Evolutionary conservation across 2,888 invertebrate genomes (phyloP), one percentile per base, ranked within the genome.

Genomic region (Liposcelis brunnea): DNA sequence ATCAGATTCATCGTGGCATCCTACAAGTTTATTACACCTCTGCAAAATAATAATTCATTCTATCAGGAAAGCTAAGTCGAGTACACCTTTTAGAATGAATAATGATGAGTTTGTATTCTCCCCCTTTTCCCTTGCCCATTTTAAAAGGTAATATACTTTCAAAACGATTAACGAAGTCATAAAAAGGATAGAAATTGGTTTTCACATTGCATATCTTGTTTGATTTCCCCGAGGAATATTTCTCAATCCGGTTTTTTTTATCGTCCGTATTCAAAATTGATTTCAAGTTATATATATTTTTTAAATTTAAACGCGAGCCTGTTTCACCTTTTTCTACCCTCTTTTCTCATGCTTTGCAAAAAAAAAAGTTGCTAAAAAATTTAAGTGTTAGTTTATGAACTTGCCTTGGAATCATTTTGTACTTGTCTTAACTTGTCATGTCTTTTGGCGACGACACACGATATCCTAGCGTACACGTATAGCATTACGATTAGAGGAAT

Each of bases 401-500:
- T 40, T 19, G 21, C 40, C 40, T 19, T 40, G 16, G 40, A 40
- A 19, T 21, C 40, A 19, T 40, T 16, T 19, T 14, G 40, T 6
- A 19, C 40, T 19, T 21, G 19, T 40, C 40, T 21, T 46, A 84
- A 66, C 58, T 81, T 79, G 51, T 81, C 79, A 55, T 85, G 84
- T 44, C 85, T 65, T 49, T 79, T 72, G 1, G 84, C 82, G 31
- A 86, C 77, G 34, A 85, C 84, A 59, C 84, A 84, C 3, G 83
- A 84, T 61, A 95, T 86, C 58, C 82, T 74, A 10, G 83, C 81
- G 64, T 95, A 95, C 11, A 94, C 87, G 58, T 89, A 86, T 43
- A 94, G 74, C 93, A 97, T 94, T 11, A 95, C 86, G 18, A 83
- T 74, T 74, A 94, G 87, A 1, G 95, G 95, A 32, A 93, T 72